Evolutionary conservation across 2,797 vertebrate genomes (phyloP).

Genomic region (Apodemus agrarius): DNA sequence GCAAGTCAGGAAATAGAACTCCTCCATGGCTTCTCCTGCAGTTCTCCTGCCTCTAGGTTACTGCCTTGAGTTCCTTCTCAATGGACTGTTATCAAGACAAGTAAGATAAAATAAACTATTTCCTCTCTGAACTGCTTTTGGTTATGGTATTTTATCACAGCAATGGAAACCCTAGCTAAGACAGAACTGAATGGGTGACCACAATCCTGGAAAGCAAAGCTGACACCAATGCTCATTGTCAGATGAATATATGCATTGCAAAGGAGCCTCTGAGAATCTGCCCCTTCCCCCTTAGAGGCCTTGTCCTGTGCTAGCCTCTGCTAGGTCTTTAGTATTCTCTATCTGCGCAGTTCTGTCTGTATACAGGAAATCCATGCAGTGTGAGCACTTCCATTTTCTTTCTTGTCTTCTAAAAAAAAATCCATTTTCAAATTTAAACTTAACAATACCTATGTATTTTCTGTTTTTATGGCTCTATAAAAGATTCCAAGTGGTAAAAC

Average conservation of each 20-base stretch:
- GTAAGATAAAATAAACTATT: not conserved
- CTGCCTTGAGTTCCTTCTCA: not conserved
- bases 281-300: not conserved
- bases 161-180: not conserved
- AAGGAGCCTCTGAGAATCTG: not conserved
- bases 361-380: not conserved
- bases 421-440: not conserved
- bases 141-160: not conserved
- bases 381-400: conserved; percentile 31
- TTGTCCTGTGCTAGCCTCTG: not conserved
- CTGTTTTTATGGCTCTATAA: not conserved
- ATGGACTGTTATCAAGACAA: not conserved
- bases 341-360: not conserved
- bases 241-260: not conserved
- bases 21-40: not conserved
- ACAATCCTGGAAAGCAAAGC: not conserved
- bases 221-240: not conserved
- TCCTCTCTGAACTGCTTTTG: not conserved
- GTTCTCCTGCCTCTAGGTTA: not conserved
- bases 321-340: not conserved
- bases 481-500: not conserved
- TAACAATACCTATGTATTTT: not conserved
- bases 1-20: not conserved
- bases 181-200: not conserved
- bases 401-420: not conserved